Percentiles rank a stretch among this genome's conserved stretches.
Conservation (phyloP, 2,113 vertebrate genomes). For the Takifugu flavidus region DNA sequence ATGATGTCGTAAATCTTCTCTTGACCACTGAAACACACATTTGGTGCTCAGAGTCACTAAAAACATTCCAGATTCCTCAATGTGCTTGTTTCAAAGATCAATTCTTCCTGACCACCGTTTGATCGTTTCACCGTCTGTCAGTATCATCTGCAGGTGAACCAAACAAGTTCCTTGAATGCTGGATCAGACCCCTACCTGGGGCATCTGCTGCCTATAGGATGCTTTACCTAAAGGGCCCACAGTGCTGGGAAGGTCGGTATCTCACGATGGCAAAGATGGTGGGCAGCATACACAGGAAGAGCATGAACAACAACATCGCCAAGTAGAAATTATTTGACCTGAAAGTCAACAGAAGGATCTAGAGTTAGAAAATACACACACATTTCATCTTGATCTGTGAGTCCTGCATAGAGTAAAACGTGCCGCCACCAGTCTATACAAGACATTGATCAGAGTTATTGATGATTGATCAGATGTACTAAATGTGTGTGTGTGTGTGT, state of each 20-base stretch:
- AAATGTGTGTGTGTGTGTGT: neutral
- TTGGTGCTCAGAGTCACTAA: neutral
- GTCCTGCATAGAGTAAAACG: neutral
- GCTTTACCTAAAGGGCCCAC: constrained; percentile 94
- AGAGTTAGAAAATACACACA: neutral
- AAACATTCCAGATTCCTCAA: neutral
- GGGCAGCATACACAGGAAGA: constrained; percentile 96
- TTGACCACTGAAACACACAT: constrained; percentile 81
- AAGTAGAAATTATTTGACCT: constrained; percentile 99
- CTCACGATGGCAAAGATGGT: constrained; percentile 93
- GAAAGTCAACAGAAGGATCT: neutral
- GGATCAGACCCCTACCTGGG: too few species aligned
- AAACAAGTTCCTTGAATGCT: neutral
- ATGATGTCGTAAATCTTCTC: constrained; percentile 98
- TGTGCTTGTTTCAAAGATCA: too few species aligned
- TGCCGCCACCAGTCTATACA: too few species aligned
- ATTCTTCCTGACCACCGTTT: too few species aligned
- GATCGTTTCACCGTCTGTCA: too few species aligned
- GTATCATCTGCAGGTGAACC: neutral
- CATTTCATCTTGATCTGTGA: too few species aligned
- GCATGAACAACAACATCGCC: constrained; percentile 95
- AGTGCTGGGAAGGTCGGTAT: constrained; percentile 88
- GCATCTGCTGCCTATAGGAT: neutral
- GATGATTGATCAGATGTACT: neutral
- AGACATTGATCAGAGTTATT: neutral